Conservation (phyloP, 2,113 vertebrate genomes). For the Alligator sinensis region DNA sequence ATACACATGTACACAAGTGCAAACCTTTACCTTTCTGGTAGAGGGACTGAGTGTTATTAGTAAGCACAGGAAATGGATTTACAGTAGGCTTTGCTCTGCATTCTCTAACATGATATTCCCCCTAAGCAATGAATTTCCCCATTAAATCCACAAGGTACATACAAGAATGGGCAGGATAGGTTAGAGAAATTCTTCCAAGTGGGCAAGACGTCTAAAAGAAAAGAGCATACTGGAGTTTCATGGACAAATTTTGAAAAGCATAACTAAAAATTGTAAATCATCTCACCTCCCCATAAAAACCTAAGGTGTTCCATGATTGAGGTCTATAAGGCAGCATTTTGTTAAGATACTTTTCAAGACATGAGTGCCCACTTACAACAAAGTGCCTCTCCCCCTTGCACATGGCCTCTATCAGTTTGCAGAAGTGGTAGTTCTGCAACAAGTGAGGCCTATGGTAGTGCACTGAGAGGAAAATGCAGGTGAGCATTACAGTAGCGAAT, state of each 20-base stretch:
- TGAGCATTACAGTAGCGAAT: neutral
- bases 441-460: neutral
- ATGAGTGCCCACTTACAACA: too few species aligned
- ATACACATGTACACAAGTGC: neutral
- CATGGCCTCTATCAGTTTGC: neutral
- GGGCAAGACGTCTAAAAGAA: neutral
- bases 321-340: fast-evolving
- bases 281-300: neutral
- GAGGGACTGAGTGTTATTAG: neutral
- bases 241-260: neutral
- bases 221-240: neutral
- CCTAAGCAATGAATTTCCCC: too few species aligned
- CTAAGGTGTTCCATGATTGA: neutral
- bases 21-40: neutral
- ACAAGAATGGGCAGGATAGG: neutral
- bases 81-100: neutral
- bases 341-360: neutral
- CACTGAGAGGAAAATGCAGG: neutral
- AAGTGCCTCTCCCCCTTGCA: neutral
- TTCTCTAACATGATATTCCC: too few species aligned
- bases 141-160: neutral
- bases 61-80: neutral
- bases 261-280: neutral
- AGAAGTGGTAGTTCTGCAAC: neutral
- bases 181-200: neutral